These are phyloP conservation scores for Adelosebastes latens DNA, from an alignment of 2,797 vertebrate genomes.

Conservation along the genomic window DNA sequence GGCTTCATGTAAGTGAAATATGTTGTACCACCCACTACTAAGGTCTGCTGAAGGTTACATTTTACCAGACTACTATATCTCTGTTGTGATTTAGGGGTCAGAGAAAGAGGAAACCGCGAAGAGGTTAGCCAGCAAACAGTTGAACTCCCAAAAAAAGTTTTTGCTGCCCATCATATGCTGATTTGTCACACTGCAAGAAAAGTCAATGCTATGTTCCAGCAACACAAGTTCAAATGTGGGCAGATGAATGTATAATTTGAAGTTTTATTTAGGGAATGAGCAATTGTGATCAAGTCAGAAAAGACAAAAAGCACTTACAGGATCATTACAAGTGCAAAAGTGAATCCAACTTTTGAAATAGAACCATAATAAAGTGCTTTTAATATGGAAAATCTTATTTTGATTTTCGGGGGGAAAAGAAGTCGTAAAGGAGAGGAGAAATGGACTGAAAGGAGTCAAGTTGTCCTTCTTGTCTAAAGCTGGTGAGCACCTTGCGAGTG, in stretches of 20 bases:
- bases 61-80: constrained; percentile 68
- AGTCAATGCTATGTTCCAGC: constrained; percentile 11
- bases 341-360: not conserved
- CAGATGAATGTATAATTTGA: not conserved
- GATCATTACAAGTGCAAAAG: constrained; percentile 1
- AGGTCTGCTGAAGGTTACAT: constrained; percentile 72
- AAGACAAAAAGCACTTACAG: not conserved
- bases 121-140: constrained; percentile 73
- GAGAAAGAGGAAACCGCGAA: constrained; percentile 72
- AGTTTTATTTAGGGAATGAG: not conserved
- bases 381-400: not conserved
- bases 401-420: not conserved
- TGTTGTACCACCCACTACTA: constrained; percentile 69
- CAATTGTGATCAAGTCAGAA: not conserved
- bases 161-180: constrained; percentile 35
- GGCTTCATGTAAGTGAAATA: constrained; percentile 60
- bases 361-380: not conserved
- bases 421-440: constrained; percentile 31
- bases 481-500: constrained; percentile 74
- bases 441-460: constrained; percentile 57
- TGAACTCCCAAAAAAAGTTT: constrained; percentile 32
- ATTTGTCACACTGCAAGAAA: constrained; percentile 46
- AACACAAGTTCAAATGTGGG: constrained; percentile 10
- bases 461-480: constrained; percentile 69
- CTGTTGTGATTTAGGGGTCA: constrained; percentile 75